Evolutionary conservation across 2,888 invertebrate genomes (phyloP).

Genomic region (Clistopyga incitator): DNA sequence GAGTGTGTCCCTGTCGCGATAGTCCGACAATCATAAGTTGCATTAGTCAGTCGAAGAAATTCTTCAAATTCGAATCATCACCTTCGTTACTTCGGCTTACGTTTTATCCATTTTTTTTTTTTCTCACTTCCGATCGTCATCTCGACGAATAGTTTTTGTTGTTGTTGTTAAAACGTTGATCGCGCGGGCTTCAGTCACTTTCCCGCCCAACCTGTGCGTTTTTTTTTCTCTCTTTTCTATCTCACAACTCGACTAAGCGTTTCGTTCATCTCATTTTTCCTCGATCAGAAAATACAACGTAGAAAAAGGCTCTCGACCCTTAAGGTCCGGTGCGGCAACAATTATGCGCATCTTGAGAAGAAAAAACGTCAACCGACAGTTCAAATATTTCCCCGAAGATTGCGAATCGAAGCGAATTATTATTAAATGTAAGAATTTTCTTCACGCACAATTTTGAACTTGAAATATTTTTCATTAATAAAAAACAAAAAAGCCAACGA

Average conservation of each 20-base stretch:
- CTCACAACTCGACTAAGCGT: constrained; percentile 53
- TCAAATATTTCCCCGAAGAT: constrained; percentile 8
- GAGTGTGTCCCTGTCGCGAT: neutral
- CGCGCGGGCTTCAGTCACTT: constrained; percentile 63
- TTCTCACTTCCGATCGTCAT: constrained; percentile 12
- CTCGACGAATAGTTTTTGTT: constrained; percentile 27
- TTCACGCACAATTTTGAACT: neutral
- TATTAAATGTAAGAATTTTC: no score
- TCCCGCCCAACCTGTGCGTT: constrained; percentile 62
- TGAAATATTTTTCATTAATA: no score
- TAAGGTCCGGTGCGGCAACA: neutral
- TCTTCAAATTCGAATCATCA: constrained; percentile 16
- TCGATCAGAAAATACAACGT: constrained; percentile 11
- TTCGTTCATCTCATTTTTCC: constrained; percentile 6
- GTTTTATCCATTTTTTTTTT: neutral
- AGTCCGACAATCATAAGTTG: constrained; percentile 5
- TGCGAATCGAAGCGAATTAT: constrained; percentile 10
- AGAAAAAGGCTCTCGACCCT: constrained; percentile 9
- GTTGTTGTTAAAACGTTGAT: constrained; percentile 53
- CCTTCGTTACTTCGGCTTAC: neutral
- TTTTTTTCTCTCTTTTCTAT: no score
- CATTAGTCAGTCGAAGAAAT: constrained; percentile 20
- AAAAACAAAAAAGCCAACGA: no score
- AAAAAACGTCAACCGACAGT: constrained; percentile 1
- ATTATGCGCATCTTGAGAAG: neutral